Percentiles rank a stretch among this genome's conserved stretches.
Evolutionary conservation across 2,888 invertebrate genomes (phyloP).

Genomic region (Sminthurides aquaticus): DNA sequence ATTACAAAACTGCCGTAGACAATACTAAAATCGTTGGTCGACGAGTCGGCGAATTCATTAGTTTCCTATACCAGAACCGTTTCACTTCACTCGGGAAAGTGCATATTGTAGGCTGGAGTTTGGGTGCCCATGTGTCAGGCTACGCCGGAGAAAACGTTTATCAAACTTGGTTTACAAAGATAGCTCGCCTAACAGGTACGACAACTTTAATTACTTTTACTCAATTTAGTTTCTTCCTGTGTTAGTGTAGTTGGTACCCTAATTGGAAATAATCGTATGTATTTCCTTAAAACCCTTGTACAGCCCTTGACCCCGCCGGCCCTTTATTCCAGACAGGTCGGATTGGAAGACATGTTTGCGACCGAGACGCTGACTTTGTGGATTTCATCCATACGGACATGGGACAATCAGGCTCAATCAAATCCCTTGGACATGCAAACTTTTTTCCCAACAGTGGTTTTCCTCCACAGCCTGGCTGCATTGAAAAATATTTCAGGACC

Average conservation of each 20-base stretch:
- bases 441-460: constrained; percentile 17
- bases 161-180: background rate
- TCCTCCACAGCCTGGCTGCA: constrained; percentile 15
- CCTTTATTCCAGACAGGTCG: constrained; percentile 12
- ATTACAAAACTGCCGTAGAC: constrained; percentile 11
- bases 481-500: background rate
- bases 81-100: constrained; percentile 3
- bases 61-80: background rate
- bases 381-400: constrained; percentile 19
- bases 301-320: constrained; percentile 16
- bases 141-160: constrained; percentile 12
- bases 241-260: background rate
- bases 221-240: background rate
- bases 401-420: constrained; percentile 12
- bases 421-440: constrained; percentile 15
- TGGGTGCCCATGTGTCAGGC: constrained; percentile 19
- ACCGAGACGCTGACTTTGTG: constrained; percentile 9
- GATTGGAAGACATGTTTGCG: constrained; percentile 7
- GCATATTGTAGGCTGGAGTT: constrained; percentile 13
- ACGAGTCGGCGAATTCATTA: constrained; percentile 15
- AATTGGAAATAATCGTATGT: too few relatives aligned
- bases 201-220: background rate
- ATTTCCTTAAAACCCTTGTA: too few relatives aligned
- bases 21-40: constrained; percentile 10
- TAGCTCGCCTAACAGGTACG: constrained; percentile 10